These are phyloP conservation scores for Castor canadensis DNA, from an alignment of 2,113 vertebrate genomes.

Conservation along the genomic window DNA sequence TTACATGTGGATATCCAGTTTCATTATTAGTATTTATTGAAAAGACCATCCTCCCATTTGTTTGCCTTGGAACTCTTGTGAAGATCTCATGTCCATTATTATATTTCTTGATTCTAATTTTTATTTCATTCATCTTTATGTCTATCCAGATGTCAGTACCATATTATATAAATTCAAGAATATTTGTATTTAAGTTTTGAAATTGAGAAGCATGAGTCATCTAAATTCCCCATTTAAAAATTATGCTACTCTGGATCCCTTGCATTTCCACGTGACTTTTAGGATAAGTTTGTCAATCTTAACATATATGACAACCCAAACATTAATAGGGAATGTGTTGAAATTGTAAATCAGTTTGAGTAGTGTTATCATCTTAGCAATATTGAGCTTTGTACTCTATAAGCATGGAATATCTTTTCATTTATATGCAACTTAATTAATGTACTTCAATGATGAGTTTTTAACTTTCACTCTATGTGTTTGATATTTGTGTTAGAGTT, in stretches of 20 bases:
- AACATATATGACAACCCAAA: not conserved
- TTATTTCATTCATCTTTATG: not conserved
- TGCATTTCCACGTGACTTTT: not conserved
- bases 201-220: not conserved
- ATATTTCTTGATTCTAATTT: not conserved
- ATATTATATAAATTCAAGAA: not conserved
- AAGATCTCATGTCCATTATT: not conserved
- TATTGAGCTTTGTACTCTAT: not conserved
- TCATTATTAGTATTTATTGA: not conserved
- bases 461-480: not conserved
- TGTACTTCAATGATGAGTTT: not conserved
- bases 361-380: not conserved
- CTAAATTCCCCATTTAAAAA: not conserved
- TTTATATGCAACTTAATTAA: not conserved
- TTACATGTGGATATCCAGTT: not conserved
- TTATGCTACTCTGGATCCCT: not conserved
- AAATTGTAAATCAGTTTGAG: not conserved
- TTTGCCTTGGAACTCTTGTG: not conserved
- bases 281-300: not conserved
- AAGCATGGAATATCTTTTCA: not conserved
- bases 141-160: not conserved
- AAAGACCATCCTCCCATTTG: too few relatives aligned
- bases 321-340: not conserved
- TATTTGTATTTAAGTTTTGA: not conserved
- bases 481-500: not conserved